Conservation (phyloP, 1,140 invertebrate species). For the Dysdera silvatica region DNA sequence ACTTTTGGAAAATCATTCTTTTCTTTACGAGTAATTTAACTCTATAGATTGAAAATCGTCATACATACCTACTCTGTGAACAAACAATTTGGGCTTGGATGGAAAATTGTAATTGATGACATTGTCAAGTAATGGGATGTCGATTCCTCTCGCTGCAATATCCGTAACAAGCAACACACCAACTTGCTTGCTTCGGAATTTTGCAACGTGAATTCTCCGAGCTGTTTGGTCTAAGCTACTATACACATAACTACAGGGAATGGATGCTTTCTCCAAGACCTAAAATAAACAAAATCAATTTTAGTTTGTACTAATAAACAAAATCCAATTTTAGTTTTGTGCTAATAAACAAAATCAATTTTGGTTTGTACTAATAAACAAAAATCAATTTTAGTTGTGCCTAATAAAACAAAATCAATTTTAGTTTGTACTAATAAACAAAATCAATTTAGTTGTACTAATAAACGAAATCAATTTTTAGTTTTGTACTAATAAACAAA, state of each 20-base stretch:
- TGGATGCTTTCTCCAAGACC: conserved; percentile 69
- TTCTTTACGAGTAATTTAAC: too few species aligned
- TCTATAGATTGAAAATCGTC: too few species aligned
- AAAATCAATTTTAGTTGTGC: neutral
- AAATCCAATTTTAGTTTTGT: neutral
- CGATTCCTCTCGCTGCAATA: conserved; percentile 92
- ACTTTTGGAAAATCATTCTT: too few species aligned
- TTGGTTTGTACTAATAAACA: neutral
- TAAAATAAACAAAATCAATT: conserved; percentile 46
- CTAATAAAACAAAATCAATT: neutral
- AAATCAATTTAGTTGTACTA: too few species aligned
- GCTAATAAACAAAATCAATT: neutral
- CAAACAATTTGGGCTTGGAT: conserved; percentile 90
- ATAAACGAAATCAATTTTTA: neutral
- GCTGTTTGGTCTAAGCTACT: conserved; percentile 91
- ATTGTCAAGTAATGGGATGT: conserved; percentile 90
- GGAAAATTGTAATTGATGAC: conserved; percentile 98
- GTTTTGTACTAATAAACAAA: neutral
- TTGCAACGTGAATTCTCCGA: conserved; percentile 87
- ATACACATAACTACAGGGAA: conserved; percentile 84
- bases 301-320: conserved; percentile 11
- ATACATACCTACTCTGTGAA: conserved; percentile 89
- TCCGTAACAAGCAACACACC: conserved; percentile 88
- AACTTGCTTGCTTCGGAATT: conserved; percentile 66
- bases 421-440: neutral